A percentile compares a stretch with the other conserved stretches of the same genome.
phyloP scores from a whole-genome alignment of 2,888 invertebrate species.

The Gymnosoma rotundatum region DNA sequence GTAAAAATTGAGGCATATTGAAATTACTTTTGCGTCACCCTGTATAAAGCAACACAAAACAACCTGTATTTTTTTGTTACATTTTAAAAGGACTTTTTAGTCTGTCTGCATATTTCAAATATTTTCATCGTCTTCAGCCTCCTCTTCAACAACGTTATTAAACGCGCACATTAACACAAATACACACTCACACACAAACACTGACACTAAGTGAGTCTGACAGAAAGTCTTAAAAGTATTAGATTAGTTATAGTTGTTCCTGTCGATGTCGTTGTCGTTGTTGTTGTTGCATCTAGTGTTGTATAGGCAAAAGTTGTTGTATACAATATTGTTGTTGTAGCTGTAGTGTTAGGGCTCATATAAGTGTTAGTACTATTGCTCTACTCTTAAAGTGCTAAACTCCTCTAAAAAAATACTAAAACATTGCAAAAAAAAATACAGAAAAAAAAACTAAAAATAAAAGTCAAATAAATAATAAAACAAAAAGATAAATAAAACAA shows the following conservation, averaged over 20 bases:
- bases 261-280: no score
- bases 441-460: neutral
- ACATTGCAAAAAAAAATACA: slow-evolving; percentile 36
- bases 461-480: neutral
- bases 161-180: neutral
- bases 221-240: slow-evolving; percentile 41
- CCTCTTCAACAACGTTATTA: slow-evolving; percentile 23
- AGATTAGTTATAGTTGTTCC: slow-evolving; percentile 23
- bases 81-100: neutral
- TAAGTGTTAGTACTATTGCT: slow-evolving; percentile 48
- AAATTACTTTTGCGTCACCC: no score
- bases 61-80: neutral
- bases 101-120: slow-evolving; percentile 2
- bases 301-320: slow-evolving; percentile 5
- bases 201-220: neutral
- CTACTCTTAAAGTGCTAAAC: slow-evolving; percentile 56
- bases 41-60: neutral
- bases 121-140: slow-evolving; percentile 13
- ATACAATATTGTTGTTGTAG: slow-evolving; percentile 21
- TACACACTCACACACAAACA: slow-evolving; percentile 18
- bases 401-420: slow-evolving; percentile 26
- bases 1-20: no score
- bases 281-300: slow-evolving; percentile 33
- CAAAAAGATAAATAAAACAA: slow-evolving; percentile 26
- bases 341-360: slow-evolving; percentile 47